Conservation (phyloP, 2,888 invertebrate genomes). For the Phengaris arion region DNA sequence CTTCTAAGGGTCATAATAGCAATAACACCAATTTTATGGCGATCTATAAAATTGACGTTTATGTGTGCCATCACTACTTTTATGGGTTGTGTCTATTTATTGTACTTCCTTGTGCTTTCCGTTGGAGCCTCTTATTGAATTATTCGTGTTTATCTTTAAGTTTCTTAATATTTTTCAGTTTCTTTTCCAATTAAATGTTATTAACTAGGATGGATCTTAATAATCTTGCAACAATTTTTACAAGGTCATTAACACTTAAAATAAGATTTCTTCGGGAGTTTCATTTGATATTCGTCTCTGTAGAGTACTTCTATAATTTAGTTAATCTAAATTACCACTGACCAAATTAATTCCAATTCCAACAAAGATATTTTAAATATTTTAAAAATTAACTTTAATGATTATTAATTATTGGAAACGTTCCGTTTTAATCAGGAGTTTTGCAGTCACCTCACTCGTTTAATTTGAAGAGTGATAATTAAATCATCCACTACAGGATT, state of each 20-base stretch:
- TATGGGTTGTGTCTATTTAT: conserved; percentile 23
- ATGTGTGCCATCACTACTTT: conserved; percentile 3
- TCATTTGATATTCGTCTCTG: neutral
- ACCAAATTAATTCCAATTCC: neutral
- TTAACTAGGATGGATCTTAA: too few species aligned
- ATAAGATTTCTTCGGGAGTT: too few species aligned
- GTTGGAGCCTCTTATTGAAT: neutral
- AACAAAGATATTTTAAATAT: neutral
- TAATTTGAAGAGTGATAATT: conserved; percentile 24
- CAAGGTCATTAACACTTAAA: too few species aligned
- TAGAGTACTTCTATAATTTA: neutral
- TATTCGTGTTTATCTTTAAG: neutral
- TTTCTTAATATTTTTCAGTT: neutral
- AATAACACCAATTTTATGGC: conserved; percentile 10
- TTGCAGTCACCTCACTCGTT: conserved; percentile 16
- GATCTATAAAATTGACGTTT: conserved; percentile 28
- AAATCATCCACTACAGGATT: conserved; percentile 24
- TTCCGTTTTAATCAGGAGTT: conserved; percentile 13
- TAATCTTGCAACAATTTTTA: too few species aligned
- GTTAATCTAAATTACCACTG: neutral
- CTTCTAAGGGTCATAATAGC: conserved; percentile 14
- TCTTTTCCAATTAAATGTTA: neutral
- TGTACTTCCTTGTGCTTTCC: neutral
- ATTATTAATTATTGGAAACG: conserved; percentile 22
- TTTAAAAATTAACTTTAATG: neutral